phyloP scores from a whole-genome alignment of 2,797 vertebrate species.

The Diceros bicornis region DNA sequence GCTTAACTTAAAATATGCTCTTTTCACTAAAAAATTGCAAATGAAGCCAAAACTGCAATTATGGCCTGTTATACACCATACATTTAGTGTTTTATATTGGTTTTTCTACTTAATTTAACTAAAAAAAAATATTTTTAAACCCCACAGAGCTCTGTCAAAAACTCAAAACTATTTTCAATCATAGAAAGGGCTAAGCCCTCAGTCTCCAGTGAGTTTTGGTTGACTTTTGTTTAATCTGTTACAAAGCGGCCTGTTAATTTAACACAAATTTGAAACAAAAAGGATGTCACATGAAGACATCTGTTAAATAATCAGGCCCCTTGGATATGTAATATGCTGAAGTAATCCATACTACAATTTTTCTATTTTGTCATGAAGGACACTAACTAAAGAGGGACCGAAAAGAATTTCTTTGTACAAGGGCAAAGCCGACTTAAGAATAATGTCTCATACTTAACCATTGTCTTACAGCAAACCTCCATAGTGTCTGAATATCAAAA shows the following conservation, averaged over 20 bases:
- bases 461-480: background rate
- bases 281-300: background rate
- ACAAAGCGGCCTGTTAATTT: background rate
- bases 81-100: background rate
- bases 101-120: conserved; percentile 22
- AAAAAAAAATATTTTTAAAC: conserved; percentile 9
- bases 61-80: background rate
- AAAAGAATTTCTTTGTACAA: background rate
- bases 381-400: background rate
- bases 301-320: background rate
- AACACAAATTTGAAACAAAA: conserved; percentile 21
- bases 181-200: background rate
- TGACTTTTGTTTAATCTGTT: background rate
- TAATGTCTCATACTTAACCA: background rate
- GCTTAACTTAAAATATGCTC: background rate
- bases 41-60: background rate
- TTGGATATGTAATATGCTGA: background rate
- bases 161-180: conserved; percentile 57
- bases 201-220: background rate
- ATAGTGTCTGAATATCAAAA: background rate
- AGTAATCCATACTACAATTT: background rate
- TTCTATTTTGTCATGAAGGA: background rate
- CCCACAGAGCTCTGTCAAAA: conserved; percentile 50
- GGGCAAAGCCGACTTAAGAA: background rate
- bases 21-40: background rate